Evolutionary conservation across 2,113 vertebrate species (phyloP).

Genomic region (Nothocercus nigrocapillus): DNA sequence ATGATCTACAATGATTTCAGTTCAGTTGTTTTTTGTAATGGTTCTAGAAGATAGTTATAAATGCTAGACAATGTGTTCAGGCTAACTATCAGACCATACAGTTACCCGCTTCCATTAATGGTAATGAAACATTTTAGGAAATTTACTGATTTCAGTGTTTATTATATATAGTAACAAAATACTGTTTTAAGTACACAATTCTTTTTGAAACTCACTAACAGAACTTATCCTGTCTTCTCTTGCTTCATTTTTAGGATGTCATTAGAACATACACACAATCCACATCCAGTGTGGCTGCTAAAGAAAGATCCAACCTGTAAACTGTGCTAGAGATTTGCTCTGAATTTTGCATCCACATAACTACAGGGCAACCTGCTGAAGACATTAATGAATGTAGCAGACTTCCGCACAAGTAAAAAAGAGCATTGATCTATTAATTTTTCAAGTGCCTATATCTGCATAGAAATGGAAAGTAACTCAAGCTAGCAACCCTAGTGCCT

Average conservation of each 20-base stretch:
- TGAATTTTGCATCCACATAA: not conserved
- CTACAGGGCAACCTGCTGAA: not conserved
- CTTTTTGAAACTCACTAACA: not conserved
- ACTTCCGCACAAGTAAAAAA: not conserved
- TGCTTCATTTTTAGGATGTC: slow-evolving; percentile 32
- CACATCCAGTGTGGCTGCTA: slow-evolving; percentile 36
- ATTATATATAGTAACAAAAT: not conserved
- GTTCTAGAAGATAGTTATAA: not conserved
- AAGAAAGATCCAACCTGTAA: slow-evolving; percentile 78
- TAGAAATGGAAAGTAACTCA: not conserved
- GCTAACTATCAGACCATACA: not conserved
- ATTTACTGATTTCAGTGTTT: not conserved
- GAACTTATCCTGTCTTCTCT: not conserved
- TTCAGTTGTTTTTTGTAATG: not conserved
- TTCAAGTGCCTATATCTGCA: slow-evolving; percentile 1
- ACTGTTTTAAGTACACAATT: not conserved
- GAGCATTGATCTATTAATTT: not conserved
- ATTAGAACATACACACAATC: slow-evolving; percentile 70
- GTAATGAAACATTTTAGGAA: not conserved
- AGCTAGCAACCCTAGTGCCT: slow-evolving; percentile 40
- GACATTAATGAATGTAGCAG: not conserved
- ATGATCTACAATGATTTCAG: not conserved
- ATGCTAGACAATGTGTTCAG: not conserved
- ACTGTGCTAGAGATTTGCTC: not conserved
- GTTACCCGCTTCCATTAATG: not conserved